Evolutionary conservation across 2,888 invertebrate species (phyloP).

Genomic region (Tetragonisca angustula): DNA sequence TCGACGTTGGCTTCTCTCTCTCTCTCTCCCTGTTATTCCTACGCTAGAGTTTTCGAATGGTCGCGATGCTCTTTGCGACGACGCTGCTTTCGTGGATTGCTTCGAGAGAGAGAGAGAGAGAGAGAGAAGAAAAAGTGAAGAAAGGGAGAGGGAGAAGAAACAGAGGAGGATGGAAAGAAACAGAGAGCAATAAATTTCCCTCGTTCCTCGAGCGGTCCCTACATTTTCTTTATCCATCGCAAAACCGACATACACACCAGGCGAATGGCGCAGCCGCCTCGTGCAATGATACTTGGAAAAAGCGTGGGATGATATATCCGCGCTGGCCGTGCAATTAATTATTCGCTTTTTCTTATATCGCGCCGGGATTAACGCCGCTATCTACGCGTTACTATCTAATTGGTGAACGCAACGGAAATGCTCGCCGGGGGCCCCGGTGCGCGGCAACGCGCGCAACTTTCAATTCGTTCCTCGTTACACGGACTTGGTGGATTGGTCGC

Average conservation of each 20-base stretch:
- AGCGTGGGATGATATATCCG: conserved; percentile 64
- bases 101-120: background rate
- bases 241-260: conserved; percentile 62
- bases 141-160: background rate
- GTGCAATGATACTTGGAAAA: conserved; percentile 57
- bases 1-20: conserved; percentile 30
- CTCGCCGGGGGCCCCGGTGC: conserved; percentile 27
- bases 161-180: conserved; percentile 1
- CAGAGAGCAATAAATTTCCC: conserved; percentile 60
- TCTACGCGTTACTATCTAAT: conserved; percentile 52
- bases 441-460: conserved; percentile 8
- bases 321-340: conserved; percentile 62
- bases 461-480: conserved; percentile 18
- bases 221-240: conserved; percentile 59
- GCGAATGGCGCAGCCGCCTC: background rate
- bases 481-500: background rate
- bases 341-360: conserved; percentile 43
- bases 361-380: conserved; percentile 47
- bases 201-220: conserved; percentile 41
- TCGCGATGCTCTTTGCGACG: background rate
- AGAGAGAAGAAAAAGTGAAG: background rate
- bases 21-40: background rate
- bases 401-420: conserved; percentile 50
- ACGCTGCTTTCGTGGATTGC: conserved; percentile 13
- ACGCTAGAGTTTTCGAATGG: conserved; percentile 33